Conservation (phyloP, 2,888 invertebrate genomes). For the Hemistola chrysoprasaria region DNA sequence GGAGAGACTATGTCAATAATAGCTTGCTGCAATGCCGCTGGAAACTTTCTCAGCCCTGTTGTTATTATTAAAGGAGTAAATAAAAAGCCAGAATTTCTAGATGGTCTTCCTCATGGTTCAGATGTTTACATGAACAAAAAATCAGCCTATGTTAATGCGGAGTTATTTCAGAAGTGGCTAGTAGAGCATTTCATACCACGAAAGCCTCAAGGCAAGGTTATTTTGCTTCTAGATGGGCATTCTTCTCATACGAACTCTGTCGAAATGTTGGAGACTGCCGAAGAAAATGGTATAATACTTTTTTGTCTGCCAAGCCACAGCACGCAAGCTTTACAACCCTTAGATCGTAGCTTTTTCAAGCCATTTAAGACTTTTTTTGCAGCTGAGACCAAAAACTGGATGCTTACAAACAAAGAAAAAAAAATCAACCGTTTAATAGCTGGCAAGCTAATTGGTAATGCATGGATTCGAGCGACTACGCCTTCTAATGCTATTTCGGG, state of each 20-base stretch:
- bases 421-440: constrained; percentile 27
- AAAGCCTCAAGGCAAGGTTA: constrained; percentile 24
- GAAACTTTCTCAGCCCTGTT: constrained; percentile 26
- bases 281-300: constrained; percentile 23
- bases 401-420: constrained; percentile 25
- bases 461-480: constrained; percentile 29
- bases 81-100: constrained; percentile 21
- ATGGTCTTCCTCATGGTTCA: constrained; percentile 25
- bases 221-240: constrained; percentile 28
- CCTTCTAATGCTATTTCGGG: constrained; percentile 28
- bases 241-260: constrained; percentile 25
- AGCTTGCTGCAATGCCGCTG: constrained; percentile 46
- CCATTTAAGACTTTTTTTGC: constrained; percentile 31
- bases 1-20: constrained; percentile 39
- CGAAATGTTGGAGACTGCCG: constrained; percentile 24
- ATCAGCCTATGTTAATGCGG: constrained; percentile 21
- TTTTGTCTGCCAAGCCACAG: constrained; percentile 30
- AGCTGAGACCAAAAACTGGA: constrained; percentile 26
- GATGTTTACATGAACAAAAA: constrained; percentile 22
- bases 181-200: constrained; percentile 20
- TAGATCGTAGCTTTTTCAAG: constrained; percentile 27
- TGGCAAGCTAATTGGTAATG: constrained; percentile 23
- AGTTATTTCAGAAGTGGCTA: constrained; percentile 23
- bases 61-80: constrained; percentile 19
- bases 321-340: constrained; percentile 25